A percentile compares a stretch with the other conserved stretches of the same genome.
phyloP scores from a whole-genome alignment of 2,113 vertebrate genomes.

The Erythrocebus patas region DNA sequence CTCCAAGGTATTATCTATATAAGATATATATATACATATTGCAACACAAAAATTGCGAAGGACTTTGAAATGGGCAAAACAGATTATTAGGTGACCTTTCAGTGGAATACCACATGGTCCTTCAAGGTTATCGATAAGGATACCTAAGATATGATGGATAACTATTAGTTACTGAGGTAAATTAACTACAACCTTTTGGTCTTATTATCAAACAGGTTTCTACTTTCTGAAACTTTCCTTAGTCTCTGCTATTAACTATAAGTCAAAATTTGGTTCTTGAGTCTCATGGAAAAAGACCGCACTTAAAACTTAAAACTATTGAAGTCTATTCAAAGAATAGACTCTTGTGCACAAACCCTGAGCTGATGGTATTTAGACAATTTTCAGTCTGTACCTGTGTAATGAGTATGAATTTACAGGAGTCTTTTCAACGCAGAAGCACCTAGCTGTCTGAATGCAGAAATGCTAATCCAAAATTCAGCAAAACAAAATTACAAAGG shows the following conservation, averaged over 20 bases:
- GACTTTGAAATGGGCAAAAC: neutral
- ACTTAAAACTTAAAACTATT: neutral
- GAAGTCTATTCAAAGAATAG: neutral
- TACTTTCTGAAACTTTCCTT: neutral
- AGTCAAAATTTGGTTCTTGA: neutral
- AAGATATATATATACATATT: neutral
- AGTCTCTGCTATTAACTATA: neutral
- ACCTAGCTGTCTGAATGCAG: neutral
- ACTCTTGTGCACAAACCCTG: neutral
- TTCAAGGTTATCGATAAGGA: neutral
- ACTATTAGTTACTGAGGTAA: neutral
- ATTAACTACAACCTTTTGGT: neutral
- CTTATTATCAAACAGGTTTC: neutral
- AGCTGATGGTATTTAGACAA: neutral
- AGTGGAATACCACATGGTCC: neutral
- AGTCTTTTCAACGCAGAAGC: neutral
- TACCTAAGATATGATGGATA: neutral
- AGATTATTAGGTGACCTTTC: neutral
- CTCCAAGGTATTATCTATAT: neutral
- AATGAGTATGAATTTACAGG: neutral
- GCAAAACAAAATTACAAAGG: neutral
- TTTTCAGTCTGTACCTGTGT: neutral
- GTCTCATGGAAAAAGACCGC: neutral
- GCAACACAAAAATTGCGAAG: neutral
- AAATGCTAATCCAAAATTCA: neutral